Evolutionary conservation across 1,140 invertebrate species (phyloP).

Genomic region (honey bee (Apis mellifera)): DNA sequence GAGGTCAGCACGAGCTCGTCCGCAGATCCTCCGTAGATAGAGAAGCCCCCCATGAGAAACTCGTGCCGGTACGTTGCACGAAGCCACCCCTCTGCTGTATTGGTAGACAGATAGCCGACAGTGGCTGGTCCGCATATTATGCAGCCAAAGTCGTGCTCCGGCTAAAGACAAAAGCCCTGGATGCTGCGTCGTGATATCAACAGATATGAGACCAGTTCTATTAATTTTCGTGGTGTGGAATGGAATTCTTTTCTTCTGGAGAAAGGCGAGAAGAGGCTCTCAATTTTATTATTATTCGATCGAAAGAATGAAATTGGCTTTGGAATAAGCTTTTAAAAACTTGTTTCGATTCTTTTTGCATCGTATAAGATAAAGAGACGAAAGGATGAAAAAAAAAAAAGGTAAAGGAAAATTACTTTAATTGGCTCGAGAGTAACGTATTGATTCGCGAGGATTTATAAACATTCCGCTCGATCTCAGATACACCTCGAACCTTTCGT

Average conservation of each 20-base stretch:
- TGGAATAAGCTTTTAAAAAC: too few species aligned
- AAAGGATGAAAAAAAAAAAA: too few species aligned
- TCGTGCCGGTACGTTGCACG: slow-evolving; percentile 55
- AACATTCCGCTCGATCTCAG: not conserved
- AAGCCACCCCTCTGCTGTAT: slow-evolving; percentile 47
- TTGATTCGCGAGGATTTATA: not conserved
- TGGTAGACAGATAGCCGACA: slow-evolving; percentile 51
- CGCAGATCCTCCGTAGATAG: slow-evolving; percentile 69
- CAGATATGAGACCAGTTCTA: slow-evolving; percentile 17
- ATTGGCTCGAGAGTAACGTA: not conserved
- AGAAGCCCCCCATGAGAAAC: slow-evolving; percentile 68
- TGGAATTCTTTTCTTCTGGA: not conserved
- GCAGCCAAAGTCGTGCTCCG: slow-evolving; percentile 57
- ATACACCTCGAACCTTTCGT: not conserved
- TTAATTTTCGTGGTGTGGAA: not conserved
- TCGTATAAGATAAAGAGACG: too few species aligned
- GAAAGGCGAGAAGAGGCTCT: too few species aligned
- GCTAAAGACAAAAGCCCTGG: slow-evolving; percentile 57
- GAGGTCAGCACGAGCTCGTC: slow-evolving; percentile 74
- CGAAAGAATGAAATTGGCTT: too few species aligned
- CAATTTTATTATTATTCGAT: too few species aligned
- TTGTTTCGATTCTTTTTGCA: too few species aligned
- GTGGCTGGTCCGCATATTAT: slow-evolving; percentile 56
- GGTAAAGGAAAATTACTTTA: too few species aligned
- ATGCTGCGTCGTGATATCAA: slow-evolving; percentile 49